Base-by-base conservation (phyloP, 2,888 invertebrate species). In the Frankliniella fusca region DNA sequence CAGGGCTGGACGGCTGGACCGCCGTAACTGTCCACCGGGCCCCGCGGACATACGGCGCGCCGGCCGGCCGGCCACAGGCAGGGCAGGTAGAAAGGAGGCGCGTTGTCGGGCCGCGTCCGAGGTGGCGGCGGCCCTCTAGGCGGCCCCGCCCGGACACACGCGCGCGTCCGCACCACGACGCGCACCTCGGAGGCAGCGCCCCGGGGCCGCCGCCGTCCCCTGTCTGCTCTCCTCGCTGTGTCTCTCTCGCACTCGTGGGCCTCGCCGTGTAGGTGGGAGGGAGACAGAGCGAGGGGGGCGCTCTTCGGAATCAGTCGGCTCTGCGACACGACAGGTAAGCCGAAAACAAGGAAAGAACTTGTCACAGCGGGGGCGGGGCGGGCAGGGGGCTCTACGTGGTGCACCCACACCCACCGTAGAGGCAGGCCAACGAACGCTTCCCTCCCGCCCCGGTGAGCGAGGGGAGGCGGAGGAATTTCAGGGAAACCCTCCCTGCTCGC, bases 351-450 rank as follows among this genome's bases (percentile, higher is more conserved):
- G 82, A 80, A 76, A 65, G 81, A 83, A 82, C 82, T 80, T 81
- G 80, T 83, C 54, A 81, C 28, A 79, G 65, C 28, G 48, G 23
- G 23, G 65, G n/a, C 15, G 18, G 54, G 20, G 28, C 80, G 54
- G 61, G 79, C 20, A 15, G 61, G 49, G 80, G 48, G 82, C 38
- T 38, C 38, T 38, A 5, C 38, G 3, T 3, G 38, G 38, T 5
- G 38, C 38, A 38, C 38, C 38, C 38, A 38, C 38, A 2, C 2
- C 38, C 38, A n/a, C n/a, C n/a, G n/a, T n/a, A n/a, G n/a, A n/a
- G 28, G 48, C 54, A 80, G 76, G 81, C 28, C 82, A 83, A 81
- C 80, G 82, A 83, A 84, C 82, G 84, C 84, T 10, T 15, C 54
- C 54, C 54, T 15, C 54, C 54, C 54, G 54, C 54, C 54, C 54